Conservation (phyloP, 2,113 vertebrate genomes). For the Sakesphorus luctuosus region DNA sequence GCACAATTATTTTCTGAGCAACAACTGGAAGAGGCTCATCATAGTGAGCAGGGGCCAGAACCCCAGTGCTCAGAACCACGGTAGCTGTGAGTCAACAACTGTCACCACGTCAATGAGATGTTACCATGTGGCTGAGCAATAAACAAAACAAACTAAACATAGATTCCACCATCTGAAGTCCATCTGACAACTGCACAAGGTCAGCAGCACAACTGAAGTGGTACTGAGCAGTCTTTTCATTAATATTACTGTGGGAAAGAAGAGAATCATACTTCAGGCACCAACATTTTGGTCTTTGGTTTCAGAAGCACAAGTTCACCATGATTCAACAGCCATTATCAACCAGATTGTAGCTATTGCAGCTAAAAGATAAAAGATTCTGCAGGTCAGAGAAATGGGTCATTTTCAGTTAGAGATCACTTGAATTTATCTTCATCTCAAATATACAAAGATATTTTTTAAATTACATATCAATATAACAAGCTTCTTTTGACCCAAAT, state of each 20-base stretch:
- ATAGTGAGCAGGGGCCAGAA: neutral
- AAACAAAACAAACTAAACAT: conserved; percentile 6
- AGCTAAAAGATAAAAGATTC: neutral
- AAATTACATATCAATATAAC: neutral
- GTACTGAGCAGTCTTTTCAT: neutral
- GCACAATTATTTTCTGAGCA: conserved; percentile 21
- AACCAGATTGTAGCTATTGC: conserved; percentile 54
- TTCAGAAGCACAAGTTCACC: conserved; percentile 62
- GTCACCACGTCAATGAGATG: neutral
- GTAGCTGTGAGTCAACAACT: conserved; percentile 30
- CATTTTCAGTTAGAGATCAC: conserved; percentile 63
- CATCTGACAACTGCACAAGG: neutral
- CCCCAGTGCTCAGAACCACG: neutral
- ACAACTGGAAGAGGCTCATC: conserved; percentile 11
- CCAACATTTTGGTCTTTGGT: conserved; percentile 73
- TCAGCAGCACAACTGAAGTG: neutral
- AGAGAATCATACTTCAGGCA: conserved; percentile 77
- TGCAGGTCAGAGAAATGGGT: conserved; percentile 50
- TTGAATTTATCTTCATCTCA: neutral
- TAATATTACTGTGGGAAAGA: conserved; percentile 22
- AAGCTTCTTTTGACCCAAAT: neutral
- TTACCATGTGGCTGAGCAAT: neutral
- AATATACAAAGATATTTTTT: neutral
- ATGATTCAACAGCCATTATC: conserved; percentile 47
- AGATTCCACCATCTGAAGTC: conserved; percentile 16